Evolutionary conservation across 2,888 invertebrate species (phyloP), one percentile per base, ranked within the genome.

Genomic region (Polydrusus cervinus): DNA sequence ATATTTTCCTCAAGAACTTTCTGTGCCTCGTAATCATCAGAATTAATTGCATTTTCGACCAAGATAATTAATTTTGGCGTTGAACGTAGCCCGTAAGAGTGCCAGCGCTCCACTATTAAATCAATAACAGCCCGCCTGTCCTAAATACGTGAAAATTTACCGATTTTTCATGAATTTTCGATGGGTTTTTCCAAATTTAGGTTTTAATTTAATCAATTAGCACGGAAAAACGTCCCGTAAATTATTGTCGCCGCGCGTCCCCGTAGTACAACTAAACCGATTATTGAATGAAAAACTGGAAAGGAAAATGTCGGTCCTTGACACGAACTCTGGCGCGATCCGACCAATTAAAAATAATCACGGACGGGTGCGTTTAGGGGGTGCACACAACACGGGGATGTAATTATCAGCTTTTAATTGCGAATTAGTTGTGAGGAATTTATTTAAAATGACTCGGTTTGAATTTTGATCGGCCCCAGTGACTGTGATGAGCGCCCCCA

Each of bases 391-490:
- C 82, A 82, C 82, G 80, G 81, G 81, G 81, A 80, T 81, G 77
- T 79, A 79, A 76, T 81, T 83, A 84, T 83, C 82, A 80, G 80
- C 80, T 77, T 79, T 80, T 83, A 83, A 85, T 85, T 85, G 82
- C 79, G 81, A 81, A 81, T 82, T 84, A 85, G 84, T 85, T 85
- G 82, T 83, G 83, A 81, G 82, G 80, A 84, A 84, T 82, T 82
- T 82, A 81, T 83, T 84, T 82, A 82, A 85, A 84, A 84, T 83
- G 83, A 79, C 82, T 82, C 80, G 84, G 83, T 86, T 85, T 83
- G 83, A 86, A 85, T 86, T 87, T 85, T 83, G 84, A 84, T 83
- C 84, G 81, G 80, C 83, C 82, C 83, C 83, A 83, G 81, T 83
- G 83, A 82, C 81, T 84, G 79, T 80, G 79, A 80, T 81, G 78